Evolutionary conservation across 2,113 vertebrate species (phyloP).

Genomic region (Alexandromys fortis): DNA sequence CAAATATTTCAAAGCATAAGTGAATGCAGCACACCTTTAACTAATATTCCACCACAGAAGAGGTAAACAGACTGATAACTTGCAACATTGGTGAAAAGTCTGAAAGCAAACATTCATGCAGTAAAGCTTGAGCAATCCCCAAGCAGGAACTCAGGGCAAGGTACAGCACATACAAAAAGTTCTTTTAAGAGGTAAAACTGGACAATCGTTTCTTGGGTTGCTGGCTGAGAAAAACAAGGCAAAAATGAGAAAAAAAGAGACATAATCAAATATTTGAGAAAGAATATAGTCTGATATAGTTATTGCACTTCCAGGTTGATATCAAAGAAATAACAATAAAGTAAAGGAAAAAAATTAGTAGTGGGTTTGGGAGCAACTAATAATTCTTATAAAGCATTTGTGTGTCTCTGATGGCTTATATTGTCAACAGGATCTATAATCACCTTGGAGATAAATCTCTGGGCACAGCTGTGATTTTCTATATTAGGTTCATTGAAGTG

Average conservation of each 20-base stretch:
- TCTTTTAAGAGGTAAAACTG: neutral
- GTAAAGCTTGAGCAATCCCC: neutral
- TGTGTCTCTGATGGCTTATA: neutral
- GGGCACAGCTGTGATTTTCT: neutral
- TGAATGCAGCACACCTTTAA: too few relatives aligned
- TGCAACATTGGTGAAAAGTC: neutral
- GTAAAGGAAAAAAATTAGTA: conserved; percentile 19
- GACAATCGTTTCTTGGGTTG: neutral
- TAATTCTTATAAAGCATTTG: neutral
- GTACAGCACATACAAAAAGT: neutral
- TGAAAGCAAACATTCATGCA: neutral
- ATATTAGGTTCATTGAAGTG: neutral
- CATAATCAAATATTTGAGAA: neutral
- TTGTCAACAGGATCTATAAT: neutral
- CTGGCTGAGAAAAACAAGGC: neutral
- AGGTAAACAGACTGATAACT: neutral
- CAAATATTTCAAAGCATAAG: too few relatives aligned
- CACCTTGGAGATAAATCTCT: neutral
- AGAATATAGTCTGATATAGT: neutral
- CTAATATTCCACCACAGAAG: neutral
- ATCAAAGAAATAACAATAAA: neutral
- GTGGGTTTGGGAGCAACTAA: neutral
- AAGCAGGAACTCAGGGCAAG: neutral
- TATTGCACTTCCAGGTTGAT: neutral
- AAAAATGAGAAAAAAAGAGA: neutral